Conservation (phyloP, 2,888 invertebrate species). For the Apocheima hispidaria region DNA sequence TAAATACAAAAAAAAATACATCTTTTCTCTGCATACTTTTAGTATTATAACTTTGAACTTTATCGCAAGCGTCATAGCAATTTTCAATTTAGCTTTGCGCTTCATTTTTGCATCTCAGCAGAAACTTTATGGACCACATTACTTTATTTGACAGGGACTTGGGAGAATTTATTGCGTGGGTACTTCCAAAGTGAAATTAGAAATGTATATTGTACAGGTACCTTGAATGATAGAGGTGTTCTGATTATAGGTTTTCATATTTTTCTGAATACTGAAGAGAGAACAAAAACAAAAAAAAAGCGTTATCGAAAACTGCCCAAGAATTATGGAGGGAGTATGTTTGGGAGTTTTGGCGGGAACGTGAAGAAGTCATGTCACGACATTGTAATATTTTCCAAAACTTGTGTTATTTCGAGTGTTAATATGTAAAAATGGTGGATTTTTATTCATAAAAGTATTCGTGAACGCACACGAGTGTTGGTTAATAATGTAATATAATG, state of each 20-base stretch:
- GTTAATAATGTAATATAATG: too few species aligned
- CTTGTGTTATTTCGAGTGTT: too few species aligned
- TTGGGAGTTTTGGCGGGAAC: too few species aligned
- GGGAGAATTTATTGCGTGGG: constrained; percentile 4
- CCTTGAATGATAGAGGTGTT: background rate
- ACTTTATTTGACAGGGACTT: constrained; percentile 11
- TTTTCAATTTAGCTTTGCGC: constrained; percentile 14
- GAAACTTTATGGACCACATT: constrained; percentile 11
- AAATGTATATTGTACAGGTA: background rate
- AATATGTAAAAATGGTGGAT: too few species aligned
- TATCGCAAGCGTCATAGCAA: background rate
- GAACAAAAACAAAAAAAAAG: too few species aligned
- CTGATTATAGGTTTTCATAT: background rate
- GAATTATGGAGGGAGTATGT: too few species aligned
- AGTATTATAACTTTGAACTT: background rate
- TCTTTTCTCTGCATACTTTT: background rate
- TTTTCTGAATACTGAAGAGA: background rate
- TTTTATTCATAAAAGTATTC: too few species aligned
- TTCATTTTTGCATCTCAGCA: constrained; percentile 19
- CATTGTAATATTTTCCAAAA: too few species aligned
- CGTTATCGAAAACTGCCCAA: too few species aligned
- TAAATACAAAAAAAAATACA: too few species aligned
- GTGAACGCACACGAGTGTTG: too few species aligned
- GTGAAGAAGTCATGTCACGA: too few species aligned
- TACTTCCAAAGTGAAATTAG: constrained; percentile 9